Percentiles rank a stretch among this genome's conserved stretches.
Conservation (phyloP, 2,113 vertebrate species). For the Colinus virginianus region DNA sequence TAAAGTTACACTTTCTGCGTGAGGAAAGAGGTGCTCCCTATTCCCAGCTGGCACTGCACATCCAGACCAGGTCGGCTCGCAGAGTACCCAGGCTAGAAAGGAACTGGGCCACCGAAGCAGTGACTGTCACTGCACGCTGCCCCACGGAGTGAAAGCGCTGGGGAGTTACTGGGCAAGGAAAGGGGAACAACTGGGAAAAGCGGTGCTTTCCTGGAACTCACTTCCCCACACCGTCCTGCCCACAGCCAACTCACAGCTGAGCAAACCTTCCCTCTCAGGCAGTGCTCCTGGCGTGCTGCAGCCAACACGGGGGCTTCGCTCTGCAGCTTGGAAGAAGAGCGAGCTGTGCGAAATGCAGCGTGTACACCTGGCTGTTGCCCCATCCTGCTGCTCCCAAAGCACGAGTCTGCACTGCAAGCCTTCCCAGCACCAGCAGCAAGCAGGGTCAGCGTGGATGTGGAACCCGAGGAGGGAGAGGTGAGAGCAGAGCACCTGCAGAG, state of each 20-base stretch:
- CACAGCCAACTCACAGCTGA: background rate
- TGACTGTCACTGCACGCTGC: background rate
- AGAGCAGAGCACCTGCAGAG: background rate
- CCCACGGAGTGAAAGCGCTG: accelerated
- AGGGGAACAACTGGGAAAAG: background rate
- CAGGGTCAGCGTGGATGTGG: background rate
- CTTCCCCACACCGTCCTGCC: background rate
- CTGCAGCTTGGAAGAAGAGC: background rate
- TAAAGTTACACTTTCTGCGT: background rate
- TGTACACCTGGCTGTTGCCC: background rate
- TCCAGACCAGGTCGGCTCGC: background rate
- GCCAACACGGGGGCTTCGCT: too few species aligned
- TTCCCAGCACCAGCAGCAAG: background rate
- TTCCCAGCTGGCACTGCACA: background rate
- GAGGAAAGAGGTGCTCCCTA: background rate
- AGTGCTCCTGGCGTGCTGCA: accelerated
- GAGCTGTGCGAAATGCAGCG: accelerated
- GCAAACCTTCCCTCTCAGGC: too few species aligned
- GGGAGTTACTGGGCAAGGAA: accelerated
- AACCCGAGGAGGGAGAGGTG: background rate
- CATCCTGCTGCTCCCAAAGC: background rate
- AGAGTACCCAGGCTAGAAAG: background rate
- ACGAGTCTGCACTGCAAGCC: background rate
- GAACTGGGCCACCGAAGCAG: background rate
- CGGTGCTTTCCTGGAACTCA: background rate